These are phyloP conservation scores for Drosophila suboccidentalis DNA, from an alignment of 2,888 invertebrate genomes.

Conservation along the genomic window DNA sequence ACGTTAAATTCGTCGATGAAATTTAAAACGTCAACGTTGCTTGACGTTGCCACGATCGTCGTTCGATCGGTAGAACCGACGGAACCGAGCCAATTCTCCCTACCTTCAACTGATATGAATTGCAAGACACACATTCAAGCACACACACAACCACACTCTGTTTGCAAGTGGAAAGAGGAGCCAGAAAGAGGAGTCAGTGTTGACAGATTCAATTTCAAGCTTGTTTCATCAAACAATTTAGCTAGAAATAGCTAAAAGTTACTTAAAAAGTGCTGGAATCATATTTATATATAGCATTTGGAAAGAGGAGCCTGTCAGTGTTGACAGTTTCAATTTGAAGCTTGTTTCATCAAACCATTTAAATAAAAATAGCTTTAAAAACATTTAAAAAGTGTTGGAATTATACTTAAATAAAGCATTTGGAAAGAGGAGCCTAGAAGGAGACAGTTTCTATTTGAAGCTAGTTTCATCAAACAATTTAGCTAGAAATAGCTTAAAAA, in stretches of 20 bases:
- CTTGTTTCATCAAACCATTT: too few species aligned
- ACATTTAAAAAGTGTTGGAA: too few species aligned
- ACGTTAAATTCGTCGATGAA: constrained; percentile 80
- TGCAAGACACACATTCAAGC: constrained; percentile 43
- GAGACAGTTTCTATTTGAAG: not conserved
- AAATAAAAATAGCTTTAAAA: not conserved
- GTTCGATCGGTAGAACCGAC: constrained; percentile 51
- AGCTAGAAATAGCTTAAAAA: not conserved
- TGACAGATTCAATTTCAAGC: not conserved
- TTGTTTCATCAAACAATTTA: too few species aligned
- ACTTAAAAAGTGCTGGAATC: too few species aligned
- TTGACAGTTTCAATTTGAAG: not conserved
- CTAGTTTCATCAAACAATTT: too few species aligned
- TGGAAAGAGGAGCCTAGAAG: constrained; percentile 51
- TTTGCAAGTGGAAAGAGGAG: constrained; percentile 53
- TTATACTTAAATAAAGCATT: too few species aligned
- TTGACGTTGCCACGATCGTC: constrained; percentile 51
- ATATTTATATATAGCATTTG: too few species aligned
- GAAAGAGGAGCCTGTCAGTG: constrained; percentile 39
- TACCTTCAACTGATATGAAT: constrained; percentile 54
- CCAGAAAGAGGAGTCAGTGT: constrained; percentile 11
- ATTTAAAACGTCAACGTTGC: constrained; percentile 82
- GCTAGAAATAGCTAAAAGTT: not conserved
- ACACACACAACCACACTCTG: constrained; percentile 11
- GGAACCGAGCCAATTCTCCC: constrained; percentile 9